Base-by-base conservation (phyloP, 2,113 vertebrate genomes). In the Callipepla squamata region DNA sequence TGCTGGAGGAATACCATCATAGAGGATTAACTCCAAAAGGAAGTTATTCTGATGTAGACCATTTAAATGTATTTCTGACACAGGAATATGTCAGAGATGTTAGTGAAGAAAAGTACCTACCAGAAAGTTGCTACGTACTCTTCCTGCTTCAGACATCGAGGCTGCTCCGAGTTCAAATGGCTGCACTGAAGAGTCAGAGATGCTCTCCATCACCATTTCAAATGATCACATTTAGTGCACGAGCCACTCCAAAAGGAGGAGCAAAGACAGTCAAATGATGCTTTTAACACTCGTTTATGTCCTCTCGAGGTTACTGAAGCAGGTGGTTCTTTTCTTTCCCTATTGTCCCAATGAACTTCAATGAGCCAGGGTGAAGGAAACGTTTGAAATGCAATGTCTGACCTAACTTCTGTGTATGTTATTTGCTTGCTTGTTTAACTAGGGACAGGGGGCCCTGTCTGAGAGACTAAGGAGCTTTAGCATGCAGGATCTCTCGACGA, bases 401-500 rank as follows among this genome's bases (percentile, higher is more conserved):
- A 1, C 48, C 30, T 95, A 67, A 95, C 57, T 91, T 51, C 11
- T 50, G 1, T 67, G 26, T 69, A 23, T 85, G n/a, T 87, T 90
- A 14, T 95, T 96, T 93, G 32, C 83, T 96, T 94, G 55, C 59
- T 91, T 79, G 26, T 80, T 91, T 67, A 10, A 80, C 50, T 65
- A 99, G 99, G 97, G 99, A 36, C 99, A 99, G 96, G 99, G 99
- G 26, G 99, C 99, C 63, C 97, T 99, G 75, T 99, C 99, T 4
- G 99, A 99, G 96, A 97, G 99, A 42, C 98, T 99, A 59, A 98
- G 99, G 91, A 99, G 99, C 94, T 99, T 99, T 96, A 99, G 99
- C 98, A 99, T 99, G 99, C 99, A 99, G 95, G 99, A 99, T 68
- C 98, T 99, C 74, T 98, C 98, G 2, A 98, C 98, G 6, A 99